Evolutionary conservation across 2,797 vertebrate genomes (phyloP), one percentile per base, ranked within the genome.

Genomic region (Mastacembelus armatus): DNA sequence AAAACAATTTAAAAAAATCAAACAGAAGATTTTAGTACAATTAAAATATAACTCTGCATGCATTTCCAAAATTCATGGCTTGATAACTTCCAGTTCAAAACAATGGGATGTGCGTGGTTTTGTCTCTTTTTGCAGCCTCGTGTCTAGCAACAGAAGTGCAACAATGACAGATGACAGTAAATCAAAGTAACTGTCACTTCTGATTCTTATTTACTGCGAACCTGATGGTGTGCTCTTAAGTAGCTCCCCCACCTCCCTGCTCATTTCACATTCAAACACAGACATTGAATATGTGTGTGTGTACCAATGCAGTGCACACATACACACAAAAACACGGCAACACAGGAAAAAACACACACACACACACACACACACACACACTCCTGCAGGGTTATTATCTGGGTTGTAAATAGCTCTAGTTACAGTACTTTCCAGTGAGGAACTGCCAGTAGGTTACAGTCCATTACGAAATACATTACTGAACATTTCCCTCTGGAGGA

Each of bases 381-480:
- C 30, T 30, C 29, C 63, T 36, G 59, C 22, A 47, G 12, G 64
- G 67, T 55, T 2, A 35, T 78, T 89, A 86, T 85, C 75, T 65
- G 50, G 42, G 51, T 58, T 61, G 65, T 75, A 78, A 86, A 80
- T 77, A 75, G 61, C 38, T 61, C 22, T 19, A 48, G 78, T 74
- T 81, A 77, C 52, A 61, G 62, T 69, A 72, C 70, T 84, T 84
- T 78, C 83, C 79, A 72, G 51, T 22, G 35, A 71, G 56, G 35
- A 61, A 33, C 40, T 73, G 72, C 70, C 71, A 77, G 51, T 49
- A 60, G 60, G 78, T 85, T 83, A 79, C 49, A 78, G 81, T 70
- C 76, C 71, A 86, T 89, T 85, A 87, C 63, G 36, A 81, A 87
- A 89, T 63, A 68, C 58, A 86, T 86, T 75, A 84, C 63, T 81